phyloP scores from a whole-genome alignment of 2,888 invertebrate species.

The Drosophila pseudotakahashii region DNA sequence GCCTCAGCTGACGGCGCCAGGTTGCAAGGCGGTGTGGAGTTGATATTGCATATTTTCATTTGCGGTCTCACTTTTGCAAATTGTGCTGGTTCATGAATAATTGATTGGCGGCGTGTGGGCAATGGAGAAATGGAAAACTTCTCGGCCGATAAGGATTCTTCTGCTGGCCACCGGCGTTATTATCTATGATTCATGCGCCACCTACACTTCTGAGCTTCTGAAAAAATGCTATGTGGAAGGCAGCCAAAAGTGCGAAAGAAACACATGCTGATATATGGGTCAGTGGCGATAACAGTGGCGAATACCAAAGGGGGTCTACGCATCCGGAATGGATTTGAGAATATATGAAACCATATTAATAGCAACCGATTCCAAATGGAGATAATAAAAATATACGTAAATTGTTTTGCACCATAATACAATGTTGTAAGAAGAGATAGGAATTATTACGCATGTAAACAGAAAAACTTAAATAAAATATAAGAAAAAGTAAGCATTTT shows the following conservation, averaged over 20 bases:
- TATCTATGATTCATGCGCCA: constrained; percentile 30
- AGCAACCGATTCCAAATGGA: too few species aligned
- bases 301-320: background rate
- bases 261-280: constrained; percentile 50
- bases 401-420: too few species aligned
- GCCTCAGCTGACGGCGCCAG: constrained; percentile 15
- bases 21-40: background rate
- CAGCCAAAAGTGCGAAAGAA: constrained; percentile 23
- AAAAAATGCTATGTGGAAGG: constrained; percentile 16
- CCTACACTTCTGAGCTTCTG: constrained; percentile 13
- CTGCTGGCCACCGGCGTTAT: background rate
- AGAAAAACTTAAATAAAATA: too few species aligned
- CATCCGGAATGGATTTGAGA: background rate
- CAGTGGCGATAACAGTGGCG: constrained; percentile 24
- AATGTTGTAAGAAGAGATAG: too few species aligned
- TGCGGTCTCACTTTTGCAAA: constrained; percentile 15
- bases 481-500: too few species aligned
- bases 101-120: constrained; percentile 21
- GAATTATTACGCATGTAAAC: too few species aligned
- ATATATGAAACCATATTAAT: too few species aligned
- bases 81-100: constrained; percentile 32
- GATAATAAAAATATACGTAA: too few species aligned
- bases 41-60: constrained; percentile 8
- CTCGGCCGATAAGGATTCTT: constrained; percentile 25
- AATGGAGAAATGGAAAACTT: constrained; percentile 21